These are phyloP conservation scores for Promerops cafer DNA, from an alignment of 2,113 vertebrate genomes.

Conservation along the genomic window DNA sequence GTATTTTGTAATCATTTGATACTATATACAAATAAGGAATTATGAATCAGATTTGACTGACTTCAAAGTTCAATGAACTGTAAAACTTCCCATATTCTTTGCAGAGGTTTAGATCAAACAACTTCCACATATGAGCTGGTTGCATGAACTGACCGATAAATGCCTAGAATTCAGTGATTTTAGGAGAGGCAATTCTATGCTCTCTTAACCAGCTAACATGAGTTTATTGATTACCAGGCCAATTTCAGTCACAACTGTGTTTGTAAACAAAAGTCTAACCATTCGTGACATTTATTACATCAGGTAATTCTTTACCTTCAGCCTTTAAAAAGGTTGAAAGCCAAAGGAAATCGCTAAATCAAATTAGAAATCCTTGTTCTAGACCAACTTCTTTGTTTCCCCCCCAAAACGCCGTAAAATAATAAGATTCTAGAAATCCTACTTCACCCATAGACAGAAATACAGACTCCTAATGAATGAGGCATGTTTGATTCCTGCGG, in stretches of 20 bases:
- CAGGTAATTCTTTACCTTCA: neutral
- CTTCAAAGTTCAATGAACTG: neutral
- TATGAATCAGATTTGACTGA: neutral
- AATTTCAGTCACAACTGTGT: neutral
- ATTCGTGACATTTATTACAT: neutral
- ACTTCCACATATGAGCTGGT: neutral
- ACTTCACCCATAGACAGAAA: neutral
- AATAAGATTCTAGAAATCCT: neutral
- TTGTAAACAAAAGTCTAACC: neutral
- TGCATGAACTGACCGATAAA: neutral
- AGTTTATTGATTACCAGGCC: neutral
- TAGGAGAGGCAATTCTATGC: neutral
- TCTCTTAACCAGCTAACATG: neutral
- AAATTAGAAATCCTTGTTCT: neutral
- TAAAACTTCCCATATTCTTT: neutral
- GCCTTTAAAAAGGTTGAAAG: neutral
- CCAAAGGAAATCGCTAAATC: neutral
- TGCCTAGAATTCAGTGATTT: neutral
- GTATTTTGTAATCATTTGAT: neutral
- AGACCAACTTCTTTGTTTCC: neutral
- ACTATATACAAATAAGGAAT: neutral
- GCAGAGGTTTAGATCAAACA: neutral
- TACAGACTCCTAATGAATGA: neutral
- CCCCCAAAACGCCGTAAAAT: fast-evolving
- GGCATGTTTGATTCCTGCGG: neutral